phyloP scores from a whole-genome alignment of 2,797 vertebrate genomes.

The Phyllotis vaccarum region DNA sequence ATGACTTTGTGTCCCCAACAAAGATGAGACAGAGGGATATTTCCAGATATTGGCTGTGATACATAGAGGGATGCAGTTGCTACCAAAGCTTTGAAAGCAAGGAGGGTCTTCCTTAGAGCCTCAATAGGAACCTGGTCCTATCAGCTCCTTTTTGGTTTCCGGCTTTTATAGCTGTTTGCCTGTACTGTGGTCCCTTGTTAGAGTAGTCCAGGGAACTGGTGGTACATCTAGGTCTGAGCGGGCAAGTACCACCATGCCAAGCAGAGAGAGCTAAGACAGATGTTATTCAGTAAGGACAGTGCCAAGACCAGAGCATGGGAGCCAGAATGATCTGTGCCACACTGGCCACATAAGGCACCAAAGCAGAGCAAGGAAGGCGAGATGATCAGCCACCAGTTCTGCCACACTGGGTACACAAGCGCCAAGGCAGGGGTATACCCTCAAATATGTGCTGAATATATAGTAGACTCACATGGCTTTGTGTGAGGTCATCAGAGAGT shows the following conservation, averaged over 20 bases:
- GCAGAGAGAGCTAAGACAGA: background rate
- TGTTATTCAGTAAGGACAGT: background rate
- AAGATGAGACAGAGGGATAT: background rate
- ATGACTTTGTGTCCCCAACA: background rate
- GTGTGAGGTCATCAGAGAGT: background rate
- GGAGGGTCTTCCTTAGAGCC: background rate
- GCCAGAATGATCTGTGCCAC: background rate
- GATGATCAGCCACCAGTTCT: fast-evolving
- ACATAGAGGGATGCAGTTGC: background rate
- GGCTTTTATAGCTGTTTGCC: background rate
- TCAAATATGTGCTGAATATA: background rate
- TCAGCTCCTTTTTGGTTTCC: background rate
- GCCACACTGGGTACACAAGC: background rate
- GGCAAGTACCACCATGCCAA: background rate
- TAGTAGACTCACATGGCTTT: background rate
- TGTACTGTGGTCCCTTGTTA: background rate
- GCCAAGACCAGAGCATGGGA: too few relatives aligned
- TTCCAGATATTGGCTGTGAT: background rate
- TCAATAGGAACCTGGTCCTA: background rate
- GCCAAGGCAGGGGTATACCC: too few relatives aligned
- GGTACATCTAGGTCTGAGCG: too few relatives aligned
- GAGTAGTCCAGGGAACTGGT: background rate
- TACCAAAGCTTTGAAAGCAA: background rate
- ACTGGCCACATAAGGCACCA: background rate
- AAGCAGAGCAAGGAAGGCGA: background rate